Evolutionary conservation across 2,797 vertebrate genomes (phyloP).

Genomic region (Pangasius krempfi): DNA sequence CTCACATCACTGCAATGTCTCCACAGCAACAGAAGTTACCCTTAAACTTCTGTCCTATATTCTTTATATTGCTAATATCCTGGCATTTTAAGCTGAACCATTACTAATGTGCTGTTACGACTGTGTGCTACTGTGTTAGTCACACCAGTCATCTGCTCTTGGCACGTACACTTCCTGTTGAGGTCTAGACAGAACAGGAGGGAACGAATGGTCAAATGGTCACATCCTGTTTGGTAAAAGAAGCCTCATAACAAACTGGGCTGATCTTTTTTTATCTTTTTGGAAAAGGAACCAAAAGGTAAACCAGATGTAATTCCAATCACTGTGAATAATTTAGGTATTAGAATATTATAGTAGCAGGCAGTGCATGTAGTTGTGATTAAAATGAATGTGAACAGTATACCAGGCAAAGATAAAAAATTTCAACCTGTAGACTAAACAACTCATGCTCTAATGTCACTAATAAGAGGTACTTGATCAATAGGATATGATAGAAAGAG

Average conservation of each 20-base stretch:
- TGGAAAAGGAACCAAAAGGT: constrained; percentile 26
- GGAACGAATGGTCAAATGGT: constrained; percentile 49
- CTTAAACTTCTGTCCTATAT: neutral
- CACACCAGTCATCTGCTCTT: constrained; percentile 46
- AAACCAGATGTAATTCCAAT: constrained; percentile 5
- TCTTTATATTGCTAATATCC: neutral
- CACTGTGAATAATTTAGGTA: neutral
- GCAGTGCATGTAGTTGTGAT: neutral
- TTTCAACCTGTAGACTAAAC: neutral
- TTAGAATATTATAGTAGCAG: neutral
- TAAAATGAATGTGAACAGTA: neutral
- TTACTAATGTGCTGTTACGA: constrained; percentile 9
- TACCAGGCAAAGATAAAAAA: neutral
- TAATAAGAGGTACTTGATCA: neutral
- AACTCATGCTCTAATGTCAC: neutral
- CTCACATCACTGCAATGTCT: neutral
- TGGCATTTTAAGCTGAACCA: neutral
- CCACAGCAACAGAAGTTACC: neutral
- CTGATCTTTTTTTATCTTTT: constrained; percentile 16
- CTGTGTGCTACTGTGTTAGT: constrained; percentile 28
- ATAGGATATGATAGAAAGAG: neutral
- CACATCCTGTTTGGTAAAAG: constrained; percentile 44
- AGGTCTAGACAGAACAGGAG: constrained; percentile 44
- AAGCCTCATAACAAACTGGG: constrained; percentile 19
- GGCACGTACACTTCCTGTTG: constrained; percentile 52